Evolutionary conservation across 2,797 vertebrate genomes (phyloP).

Genomic region (Sarcophilus harrisii): DNA sequence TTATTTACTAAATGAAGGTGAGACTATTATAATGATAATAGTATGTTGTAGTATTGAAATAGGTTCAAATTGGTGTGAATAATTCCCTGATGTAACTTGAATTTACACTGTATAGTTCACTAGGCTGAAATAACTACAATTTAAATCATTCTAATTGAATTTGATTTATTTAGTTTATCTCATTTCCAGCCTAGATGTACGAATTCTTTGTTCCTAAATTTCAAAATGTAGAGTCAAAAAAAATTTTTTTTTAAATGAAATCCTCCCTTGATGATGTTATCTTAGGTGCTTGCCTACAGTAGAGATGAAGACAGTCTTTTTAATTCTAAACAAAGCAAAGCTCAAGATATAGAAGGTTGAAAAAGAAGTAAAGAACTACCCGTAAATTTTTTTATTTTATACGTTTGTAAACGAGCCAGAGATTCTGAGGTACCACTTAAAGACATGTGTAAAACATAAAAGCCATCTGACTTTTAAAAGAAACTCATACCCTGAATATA

Average conservation of each 20-base stretch:
- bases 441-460: not conserved
- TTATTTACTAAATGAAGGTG: not conserved
- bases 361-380: not conserved
- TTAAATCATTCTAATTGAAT: not conserved
- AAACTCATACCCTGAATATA: slow-evolving; percentile 33
- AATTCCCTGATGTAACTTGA: not conserved
- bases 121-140: not conserved
- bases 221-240: not conserved
- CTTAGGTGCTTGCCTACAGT: not conserved
- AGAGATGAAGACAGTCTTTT: not conserved
- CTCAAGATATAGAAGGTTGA: not conserved
- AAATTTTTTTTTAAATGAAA: too few species aligned
- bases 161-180: not conserved
- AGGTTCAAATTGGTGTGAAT: not conserved
- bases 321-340: not conserved
- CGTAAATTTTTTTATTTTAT: too few species aligned
- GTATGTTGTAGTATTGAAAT: not conserved
- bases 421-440: not conserved
- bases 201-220: not conserved
- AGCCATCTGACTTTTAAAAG: not conserved
- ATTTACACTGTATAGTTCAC: not conserved
- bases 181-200: not conserved
- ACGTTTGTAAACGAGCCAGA: not conserved
- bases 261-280: not conserved
- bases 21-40: not conserved